Percentiles rank a stretch among this genome's conserved stretches.
phyloP scores from a whole-genome alignment of 2,113 vertebrate genomes.

The Equus quagga region DNA sequence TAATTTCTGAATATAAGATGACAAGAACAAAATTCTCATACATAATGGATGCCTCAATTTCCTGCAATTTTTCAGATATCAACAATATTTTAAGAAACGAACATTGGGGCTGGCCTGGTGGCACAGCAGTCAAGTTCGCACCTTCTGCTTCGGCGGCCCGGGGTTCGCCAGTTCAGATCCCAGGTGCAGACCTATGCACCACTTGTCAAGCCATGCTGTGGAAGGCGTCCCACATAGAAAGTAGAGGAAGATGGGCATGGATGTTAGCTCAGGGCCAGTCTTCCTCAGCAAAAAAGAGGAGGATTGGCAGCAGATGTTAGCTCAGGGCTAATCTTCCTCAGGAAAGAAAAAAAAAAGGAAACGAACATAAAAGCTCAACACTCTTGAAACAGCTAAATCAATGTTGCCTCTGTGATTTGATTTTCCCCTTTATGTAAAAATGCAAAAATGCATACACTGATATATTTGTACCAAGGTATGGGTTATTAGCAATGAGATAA shows the following conservation, averaged over 20 bases:
- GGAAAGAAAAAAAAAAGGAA: background rate
- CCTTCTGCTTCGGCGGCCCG: too few species aligned
- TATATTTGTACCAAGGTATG: background rate
- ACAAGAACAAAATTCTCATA: background rate
- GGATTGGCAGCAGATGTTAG: too few species aligned
- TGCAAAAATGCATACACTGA: background rate
- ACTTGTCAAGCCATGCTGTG: too few species aligned
- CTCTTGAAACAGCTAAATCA: background rate
- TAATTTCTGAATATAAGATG: background rate
- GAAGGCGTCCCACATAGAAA: too few species aligned
- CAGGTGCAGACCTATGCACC: too few species aligned
- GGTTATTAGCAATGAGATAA: background rate
- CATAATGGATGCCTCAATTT: background rate
- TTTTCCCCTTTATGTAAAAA: background rate
- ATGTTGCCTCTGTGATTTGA: background rate
- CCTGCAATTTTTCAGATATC: background rate
- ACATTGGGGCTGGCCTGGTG: background rate
- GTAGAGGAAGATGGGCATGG: too few species aligned
- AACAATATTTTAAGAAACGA: conserved; percentile 35
- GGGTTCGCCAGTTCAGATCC: too few species aligned
- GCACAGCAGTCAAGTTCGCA: too few species aligned
- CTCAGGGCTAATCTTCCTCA: too few species aligned
- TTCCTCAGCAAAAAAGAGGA: too few species aligned
- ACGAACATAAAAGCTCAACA: background rate
- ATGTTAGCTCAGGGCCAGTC: too few species aligned